Evolutionary conservation across 2,797 vertebrate species (phyloP), one percentile per base, ranked within the genome.

Genomic region (Cryptoblepharus egeriae): DNA sequence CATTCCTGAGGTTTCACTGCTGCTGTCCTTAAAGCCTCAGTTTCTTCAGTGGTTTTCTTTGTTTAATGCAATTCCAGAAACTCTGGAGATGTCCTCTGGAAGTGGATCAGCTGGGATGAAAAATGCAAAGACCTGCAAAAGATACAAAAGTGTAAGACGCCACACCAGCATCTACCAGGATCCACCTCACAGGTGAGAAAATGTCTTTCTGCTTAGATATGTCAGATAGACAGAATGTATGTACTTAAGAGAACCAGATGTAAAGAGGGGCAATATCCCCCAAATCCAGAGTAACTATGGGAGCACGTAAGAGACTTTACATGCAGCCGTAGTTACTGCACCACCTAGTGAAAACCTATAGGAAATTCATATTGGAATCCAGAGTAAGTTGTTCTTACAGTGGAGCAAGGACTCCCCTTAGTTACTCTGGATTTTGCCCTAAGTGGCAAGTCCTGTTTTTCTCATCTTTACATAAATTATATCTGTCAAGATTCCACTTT

Each of bases 101-200:
- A 91, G 93, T 0, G 93, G 96, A 35, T 90, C 95, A 49, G 58
- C 95, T 49, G 93, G 94, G 0, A 70, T 20, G 74, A 95, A 95
- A 87, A 82, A 95, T 3, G 84, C 95, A 74, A 95, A 93, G 84
- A 83, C 95, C 67, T 88, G 96, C 87, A 97, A 95, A 80, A 96
- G 96, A 85, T 93, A 97, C 63, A 96, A 96, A 77, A 97, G 95
- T 24, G 90, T 95, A 75, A 96, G 96, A 88, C 96, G 96, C 71
- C 97, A 96, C n/a, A 84, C 94, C 15, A 84, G 96, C 90, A 96
- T 97, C 91, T 97, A 96, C 93, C 96, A 95, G 87, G 95, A 97
- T 84, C 95, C 96, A 0, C 95, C 96, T 49, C 94, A 95, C 83
- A 96, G 96, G 98, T 98, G 91, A 96, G 97, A 84, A 12, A 81